These are phyloP conservation scores for Oscheius sp. DNA, from an alignment of 2,888 invertebrate genomes.

Conservation along the genomic window DNA sequence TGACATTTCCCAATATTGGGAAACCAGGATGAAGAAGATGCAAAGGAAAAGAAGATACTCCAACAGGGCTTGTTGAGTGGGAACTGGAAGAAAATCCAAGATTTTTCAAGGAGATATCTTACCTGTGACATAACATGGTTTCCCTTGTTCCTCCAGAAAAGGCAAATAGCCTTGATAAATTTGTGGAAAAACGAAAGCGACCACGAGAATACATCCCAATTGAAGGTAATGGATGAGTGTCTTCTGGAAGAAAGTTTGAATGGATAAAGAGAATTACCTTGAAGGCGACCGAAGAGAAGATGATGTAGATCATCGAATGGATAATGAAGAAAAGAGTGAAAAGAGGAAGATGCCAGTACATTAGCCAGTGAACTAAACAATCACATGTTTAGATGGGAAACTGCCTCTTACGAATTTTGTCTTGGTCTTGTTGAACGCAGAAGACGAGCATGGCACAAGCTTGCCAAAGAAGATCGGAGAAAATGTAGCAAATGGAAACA, in stretches of 20 bases:
- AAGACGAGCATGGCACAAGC: constrained; percentile 9
- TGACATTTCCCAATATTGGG: constrained; percentile 4
- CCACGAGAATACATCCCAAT: neutral
- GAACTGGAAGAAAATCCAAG: constrained; percentile 11
- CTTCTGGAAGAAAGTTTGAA: neutral
- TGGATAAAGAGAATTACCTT: neutral
- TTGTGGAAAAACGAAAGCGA: neutral
- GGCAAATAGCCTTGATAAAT: constrained; percentile 11
- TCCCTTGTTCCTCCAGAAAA: neutral
- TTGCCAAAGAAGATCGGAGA: constrained; percentile 9
- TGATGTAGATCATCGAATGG: constrained; percentile 5
- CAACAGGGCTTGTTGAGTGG: neutral
- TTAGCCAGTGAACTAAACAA: constrained; percentile 11
- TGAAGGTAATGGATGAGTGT: constrained; percentile 8
- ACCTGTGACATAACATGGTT: constrained; percentile 13
- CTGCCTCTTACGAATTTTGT: constrained; percentile 3
- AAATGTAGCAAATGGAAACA: neutral
- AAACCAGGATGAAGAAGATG: neutral
- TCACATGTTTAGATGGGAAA: neutral
- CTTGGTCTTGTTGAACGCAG: constrained; percentile 15
- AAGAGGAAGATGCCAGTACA: constrained; percentile 4
- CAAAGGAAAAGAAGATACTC: constrained; percentile 5
- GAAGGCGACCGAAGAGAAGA: neutral
- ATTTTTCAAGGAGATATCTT: neutral
- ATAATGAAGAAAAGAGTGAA: constrained; percentile 20